Base-by-base conservation (phyloP, 2,888 invertebrate species). In the Habroteleia sp. region DNA sequence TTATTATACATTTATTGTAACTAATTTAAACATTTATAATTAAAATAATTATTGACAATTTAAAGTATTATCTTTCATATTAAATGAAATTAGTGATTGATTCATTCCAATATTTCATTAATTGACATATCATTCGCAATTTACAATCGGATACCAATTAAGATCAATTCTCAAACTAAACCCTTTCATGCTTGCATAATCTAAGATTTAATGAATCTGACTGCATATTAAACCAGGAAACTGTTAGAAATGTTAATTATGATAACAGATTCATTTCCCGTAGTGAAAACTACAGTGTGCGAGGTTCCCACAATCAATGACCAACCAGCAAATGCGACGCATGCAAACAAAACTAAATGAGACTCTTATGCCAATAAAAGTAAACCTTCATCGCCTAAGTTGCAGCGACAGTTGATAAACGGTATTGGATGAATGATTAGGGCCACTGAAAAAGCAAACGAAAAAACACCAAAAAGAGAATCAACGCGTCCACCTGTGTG, bases 291-390 rank as follows among this genome's bases (percentile, higher is more conserved):
- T 41, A 7, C 16, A 23, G 25, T 7, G 35, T 60, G 44, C 16
- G 25, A 44, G 6, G 6, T 2, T 13, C 25, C 44, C 20, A 41
- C 25, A 54, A 54, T 54, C 37, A 48, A 39, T 48, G 48, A 23
- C 41, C 56, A 56, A 41, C 42, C 56, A 17, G 41, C 41, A 60
- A 58, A 23, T 3, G 29, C 17, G 10, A 16, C n/a, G 16, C 58
- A 60, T 60, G 60, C 60, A 62, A 37, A 31, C 31, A n/a, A 41
- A 62, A 62, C 7, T 31, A 39, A 62, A 48, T 7, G 39, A 2
- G 20, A 44, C 11, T 23, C 16, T 20, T 3, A 7, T 5, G 11
- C 41, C 6, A 33, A 29, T n/a, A 23, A 50, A 41, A 63, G 33
- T 14, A 37, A 62, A 41, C 17, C 27, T n/a, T 13, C 48, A 17